Evolutionary conservation across 92 coral and sea anemone genomes (phyloP).

Genomic region (Parazoanthus darwini): DNA sequence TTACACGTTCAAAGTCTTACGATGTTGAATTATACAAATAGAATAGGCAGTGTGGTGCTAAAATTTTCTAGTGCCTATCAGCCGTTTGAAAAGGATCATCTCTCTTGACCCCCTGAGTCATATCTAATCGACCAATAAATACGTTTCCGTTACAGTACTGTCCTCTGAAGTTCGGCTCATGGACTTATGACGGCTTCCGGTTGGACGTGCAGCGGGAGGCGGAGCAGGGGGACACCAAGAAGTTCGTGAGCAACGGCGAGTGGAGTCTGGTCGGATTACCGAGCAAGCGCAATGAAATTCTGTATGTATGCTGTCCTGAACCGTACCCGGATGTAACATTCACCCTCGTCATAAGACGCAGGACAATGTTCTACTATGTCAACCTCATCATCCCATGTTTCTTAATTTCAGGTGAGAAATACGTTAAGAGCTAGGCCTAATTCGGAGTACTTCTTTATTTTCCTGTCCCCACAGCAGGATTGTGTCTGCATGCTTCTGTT

Average conservation of each 20-base stretch:
- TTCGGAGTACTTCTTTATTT: neutral
- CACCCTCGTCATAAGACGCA: constrained; percentile 75
- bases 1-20: no score
- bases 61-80: no score
- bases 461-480: neutral
- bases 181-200: constrained; percentile 95
- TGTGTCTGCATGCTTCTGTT: neutral
- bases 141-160: constrained; percentile 59
- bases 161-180: constrained; percentile 85
- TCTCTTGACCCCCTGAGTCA: no score
- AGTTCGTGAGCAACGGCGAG: constrained; percentile 86
- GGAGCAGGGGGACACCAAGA: constrained; percentile 66
- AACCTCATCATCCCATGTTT: constrained; percentile 91
- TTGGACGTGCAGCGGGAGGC: constrained; percentile 76
- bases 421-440: neutral
- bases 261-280: constrained; percentile 86
- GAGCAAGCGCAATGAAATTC: constrained; percentile 70
- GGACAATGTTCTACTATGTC: constrained; percentile 81
- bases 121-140: no score
- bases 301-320: constrained; percentile 82
- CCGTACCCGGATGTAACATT: constrained; percentile 96
- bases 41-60: no score
- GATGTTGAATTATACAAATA: no score
- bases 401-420: constrained; percentile 80
- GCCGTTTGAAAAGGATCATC: no score